phyloP scores from a whole-genome alignment of 2,888 invertebrate genomes.

The Merodon equestris region DNA sequence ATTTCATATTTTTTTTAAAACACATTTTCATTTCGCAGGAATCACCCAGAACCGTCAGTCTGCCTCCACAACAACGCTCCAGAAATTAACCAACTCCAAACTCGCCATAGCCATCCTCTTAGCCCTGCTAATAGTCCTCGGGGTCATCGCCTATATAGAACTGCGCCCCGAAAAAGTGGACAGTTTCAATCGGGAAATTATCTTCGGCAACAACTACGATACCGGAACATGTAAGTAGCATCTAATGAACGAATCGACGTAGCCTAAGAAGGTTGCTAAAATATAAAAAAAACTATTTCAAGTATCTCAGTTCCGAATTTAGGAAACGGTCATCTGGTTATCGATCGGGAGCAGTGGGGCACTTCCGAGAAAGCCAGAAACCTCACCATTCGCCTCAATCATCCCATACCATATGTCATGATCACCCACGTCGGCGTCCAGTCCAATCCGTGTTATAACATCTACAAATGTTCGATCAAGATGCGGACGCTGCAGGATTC shows the following conservation, averaged over 20 bases:
- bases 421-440: constrained; percentile 80
- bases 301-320: constrained; percentile 77
- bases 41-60: constrained; percentile 71
- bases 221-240: constrained; percentile 77
- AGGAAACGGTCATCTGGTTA: constrained; percentile 78
- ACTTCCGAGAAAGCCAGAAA: constrained; percentile 73
- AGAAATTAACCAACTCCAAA: constrained; percentile 73
- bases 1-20: neutral
- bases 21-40: too few relatives aligned
- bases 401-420: constrained; percentile 79
- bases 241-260: neutral
- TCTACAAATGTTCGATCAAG: constrained; percentile 78
- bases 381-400: constrained; percentile 71
- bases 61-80: constrained; percentile 69
- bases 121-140: constrained; percentile 72
- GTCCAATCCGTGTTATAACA: constrained; percentile 76
- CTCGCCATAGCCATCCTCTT: constrained; percentile 72
- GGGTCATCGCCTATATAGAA: constrained; percentile 74
- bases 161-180: constrained; percentile 67
- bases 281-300: constrained; percentile 70
- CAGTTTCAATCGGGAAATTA: constrained; percentile 69
- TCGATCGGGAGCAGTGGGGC: constrained; percentile 78
- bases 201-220: constrained; percentile 77
- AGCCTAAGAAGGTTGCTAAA: constrained; percentile 7
- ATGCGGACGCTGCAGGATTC: constrained; percentile 79